Evolutionary conservation across 2,888 invertebrate genomes (phyloP).

Genomic region (Saturnia pavonia): DNA sequence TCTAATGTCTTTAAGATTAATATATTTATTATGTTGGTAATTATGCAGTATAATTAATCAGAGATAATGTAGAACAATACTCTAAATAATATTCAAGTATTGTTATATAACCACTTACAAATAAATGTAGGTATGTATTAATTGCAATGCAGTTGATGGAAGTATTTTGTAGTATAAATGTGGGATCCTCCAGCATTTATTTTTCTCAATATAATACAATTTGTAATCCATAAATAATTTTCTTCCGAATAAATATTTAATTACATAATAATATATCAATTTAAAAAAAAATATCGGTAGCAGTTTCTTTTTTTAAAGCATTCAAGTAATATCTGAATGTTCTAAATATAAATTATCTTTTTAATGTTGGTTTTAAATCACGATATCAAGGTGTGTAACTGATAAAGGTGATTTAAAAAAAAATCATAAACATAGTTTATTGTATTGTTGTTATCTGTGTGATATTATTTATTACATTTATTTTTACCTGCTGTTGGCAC

Average conservation of each 20-base stretch:
- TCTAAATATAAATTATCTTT: not conserved
- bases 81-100: not conserved
- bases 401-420: not conserved
- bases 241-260: not conserved
- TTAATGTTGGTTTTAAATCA: not conserved
- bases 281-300: too few species aligned
- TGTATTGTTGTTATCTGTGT: not conserved
- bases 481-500: not conserved
- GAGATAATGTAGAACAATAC: too few species aligned
- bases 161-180: too few species aligned
- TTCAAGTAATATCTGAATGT: not conserved
- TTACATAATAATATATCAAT: not conserved
- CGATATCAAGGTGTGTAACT: not conserved
- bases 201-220: too few species aligned
- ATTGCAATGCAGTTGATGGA: too few species aligned
- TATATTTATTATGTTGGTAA: not conserved
- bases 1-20: not conserved
- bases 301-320: not conserved
- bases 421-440: constrained; percentile 1
- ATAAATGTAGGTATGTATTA: too few species aligned
- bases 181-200: too few species aligned
- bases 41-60: not conserved
- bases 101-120: not conserved
- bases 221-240: too few species aligned
- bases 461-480: not conserved